Percentiles rank a stretch among this genome's conserved stretches.
Conservation (phyloP, 23 tunicate species). For the Trididemnum nubilum region DNA sequence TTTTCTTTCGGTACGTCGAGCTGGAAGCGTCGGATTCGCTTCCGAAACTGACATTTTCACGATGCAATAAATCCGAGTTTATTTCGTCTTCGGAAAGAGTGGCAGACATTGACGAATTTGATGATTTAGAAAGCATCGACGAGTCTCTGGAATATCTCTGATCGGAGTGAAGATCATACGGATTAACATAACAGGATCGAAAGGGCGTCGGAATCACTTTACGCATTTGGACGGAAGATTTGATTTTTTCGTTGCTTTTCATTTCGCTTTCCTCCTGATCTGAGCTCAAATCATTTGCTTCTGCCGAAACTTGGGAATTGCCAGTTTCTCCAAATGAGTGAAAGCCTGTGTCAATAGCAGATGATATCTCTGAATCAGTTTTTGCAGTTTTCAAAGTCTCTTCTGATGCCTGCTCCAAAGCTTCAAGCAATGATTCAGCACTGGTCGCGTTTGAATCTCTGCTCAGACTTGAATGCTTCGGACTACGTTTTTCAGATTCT, state of each 20-base stretch:
- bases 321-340: slow-evolving; percentile 30
- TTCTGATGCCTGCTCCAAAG: no score
- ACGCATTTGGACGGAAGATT: neutral
- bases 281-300: neutral
- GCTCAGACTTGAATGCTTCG: neutral
- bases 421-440: no score
- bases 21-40: neutral
- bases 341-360: slow-evolving; percentile 45
- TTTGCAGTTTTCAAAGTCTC: neutral
- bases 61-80: neutral
- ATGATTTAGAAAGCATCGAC: neutral
- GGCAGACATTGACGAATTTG: neutral
- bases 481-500: no score
- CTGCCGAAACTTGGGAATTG: neutral
- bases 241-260: neutral
- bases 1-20: neutral
- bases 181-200: slow-evolving; percentile 31
- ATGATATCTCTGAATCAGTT: slow-evolving; percentile 26
- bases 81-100: slow-evolving; percentile 19
- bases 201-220: slow-evolving; percentile 38
- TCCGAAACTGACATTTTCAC: neutral
- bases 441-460: neutral
- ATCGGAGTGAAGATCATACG: neutral
- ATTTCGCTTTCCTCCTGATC: neutral
- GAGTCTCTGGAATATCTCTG: neutral